These are phyloP conservation scores for Phoxinus phoxinus DNA, from an alignment of 2,113 vertebrate species.

Conservation along the genomic window DNA sequence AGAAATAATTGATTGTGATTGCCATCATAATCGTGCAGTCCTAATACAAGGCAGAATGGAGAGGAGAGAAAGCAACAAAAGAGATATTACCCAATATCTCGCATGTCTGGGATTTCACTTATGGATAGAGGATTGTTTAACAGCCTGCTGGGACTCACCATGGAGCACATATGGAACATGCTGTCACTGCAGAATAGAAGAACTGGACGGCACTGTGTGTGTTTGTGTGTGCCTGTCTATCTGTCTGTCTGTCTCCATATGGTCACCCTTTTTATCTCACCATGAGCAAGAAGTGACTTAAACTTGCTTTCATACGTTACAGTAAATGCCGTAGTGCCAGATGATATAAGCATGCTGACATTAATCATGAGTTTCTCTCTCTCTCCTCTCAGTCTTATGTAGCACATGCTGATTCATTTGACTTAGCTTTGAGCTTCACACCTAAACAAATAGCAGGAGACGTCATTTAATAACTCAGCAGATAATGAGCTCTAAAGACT, in stretches of 20 bases:
- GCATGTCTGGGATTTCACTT: slow-evolving; percentile 49
- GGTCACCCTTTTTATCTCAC: background rate
- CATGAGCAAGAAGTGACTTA: slow-evolving; percentile 15
- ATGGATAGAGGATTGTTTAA: slow-evolving; percentile 45
- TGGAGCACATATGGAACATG: slow-evolving; percentile 43
- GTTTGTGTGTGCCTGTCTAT: slow-evolving; percentile 13
- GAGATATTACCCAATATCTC: slow-evolving; percentile 41
- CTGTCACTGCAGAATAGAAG: slow-evolving; percentile 40
- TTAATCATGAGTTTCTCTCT: slow-evolving; percentile 1
- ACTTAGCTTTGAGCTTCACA: background rate
- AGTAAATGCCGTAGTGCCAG: background rate
- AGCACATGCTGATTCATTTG: slow-evolving; percentile 2
- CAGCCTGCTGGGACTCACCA: slow-evolving; percentile 28
- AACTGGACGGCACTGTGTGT: slow-evolving; percentile 21
- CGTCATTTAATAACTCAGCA: background rate
- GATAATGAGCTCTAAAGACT: background rate
- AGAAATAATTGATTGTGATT: background rate
- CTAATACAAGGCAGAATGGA: background rate
- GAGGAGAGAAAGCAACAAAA: slow-evolving; percentile 11
- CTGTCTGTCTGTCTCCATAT: slow-evolving; percentile 38
- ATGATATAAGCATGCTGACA: slow-evolving; percentile 1
- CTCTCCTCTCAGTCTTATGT: background rate
- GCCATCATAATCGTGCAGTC: background rate
- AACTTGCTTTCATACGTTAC: slow-evolving; percentile 4
- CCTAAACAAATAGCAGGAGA: slow-evolving; percentile 7